A percentile compares a stretch with the other conserved stretches of the same genome.
These are phyloP conservation scores for Onthophagus taurus DNA, from an alignment of 1,140 invertebrate genomes.

Conservation along the genomic window DNA sequence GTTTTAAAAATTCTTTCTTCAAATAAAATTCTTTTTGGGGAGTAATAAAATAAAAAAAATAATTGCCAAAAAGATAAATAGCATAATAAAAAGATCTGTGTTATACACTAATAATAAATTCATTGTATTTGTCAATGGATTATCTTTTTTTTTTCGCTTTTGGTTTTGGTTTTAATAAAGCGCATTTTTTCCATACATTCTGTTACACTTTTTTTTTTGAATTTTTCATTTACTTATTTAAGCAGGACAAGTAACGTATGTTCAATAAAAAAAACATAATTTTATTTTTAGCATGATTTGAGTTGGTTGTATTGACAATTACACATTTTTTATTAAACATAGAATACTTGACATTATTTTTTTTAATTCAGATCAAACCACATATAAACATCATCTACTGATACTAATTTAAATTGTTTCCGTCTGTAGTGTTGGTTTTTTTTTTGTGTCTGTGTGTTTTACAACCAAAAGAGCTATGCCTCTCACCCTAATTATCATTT, in stretches of 20 bases:
- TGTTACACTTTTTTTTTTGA: constrained; percentile 21
- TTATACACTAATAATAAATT: constrained; percentile 36
- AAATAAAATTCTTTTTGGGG: constrained; percentile 9
- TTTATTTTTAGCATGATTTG: constrained; percentile 21
- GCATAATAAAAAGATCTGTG: constrained; percentile 14
- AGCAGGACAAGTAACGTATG: too few species aligned
- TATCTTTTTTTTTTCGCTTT: constrained; percentile 33
- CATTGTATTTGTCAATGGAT: constrained; percentile 40
- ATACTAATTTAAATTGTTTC: too few species aligned
- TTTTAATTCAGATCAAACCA: constrained; percentile 27
- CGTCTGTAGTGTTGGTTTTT: too few species aligned
- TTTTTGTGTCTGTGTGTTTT: too few species aligned
- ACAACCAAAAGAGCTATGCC: constrained; percentile 19
- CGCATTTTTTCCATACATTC: too few species aligned
- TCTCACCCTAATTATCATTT: constrained; percentile 17
- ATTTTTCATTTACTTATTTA: constrained; percentile 24
- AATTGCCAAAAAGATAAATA: constrained; percentile 15
- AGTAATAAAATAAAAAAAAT: too few species aligned
- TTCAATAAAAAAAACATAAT: too few species aligned
- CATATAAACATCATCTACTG: constrained; percentile 31
- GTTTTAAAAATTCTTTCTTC: constrained; percentile 11
- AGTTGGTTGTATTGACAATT: constrained; percentile 10
- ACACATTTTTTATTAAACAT: constrained; percentile 15
- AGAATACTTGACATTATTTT: constrained; percentile 25
- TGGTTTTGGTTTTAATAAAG: constrained; percentile 12